A percentile compares a stretch with the other conserved stretches of the same genome.
These are phyloP conservation scores for Augochlorella aurata DNA, from an alignment of 2,888 invertebrate species.

Conservation along the genomic window DNA sequence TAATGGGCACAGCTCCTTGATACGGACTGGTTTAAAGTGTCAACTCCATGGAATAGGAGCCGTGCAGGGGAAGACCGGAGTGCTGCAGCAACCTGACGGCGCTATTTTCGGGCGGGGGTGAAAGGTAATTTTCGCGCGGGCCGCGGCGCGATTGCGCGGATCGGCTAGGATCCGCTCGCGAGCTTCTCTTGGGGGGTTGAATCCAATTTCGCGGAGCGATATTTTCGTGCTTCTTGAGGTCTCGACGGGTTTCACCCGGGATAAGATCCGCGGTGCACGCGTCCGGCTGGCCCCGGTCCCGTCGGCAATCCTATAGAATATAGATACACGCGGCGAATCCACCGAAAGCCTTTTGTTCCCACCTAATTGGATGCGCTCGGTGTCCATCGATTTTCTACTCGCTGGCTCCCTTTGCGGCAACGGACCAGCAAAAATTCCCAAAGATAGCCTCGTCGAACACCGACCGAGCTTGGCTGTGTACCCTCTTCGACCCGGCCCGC, in stretches of 20 bases:
- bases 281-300: not conserved
- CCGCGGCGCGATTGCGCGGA: constrained; percentile 4
- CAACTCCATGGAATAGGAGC: not conserved
- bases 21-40: not conserved
- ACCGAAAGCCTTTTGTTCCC: constrained; percentile 74
- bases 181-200: not conserved
- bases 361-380: constrained; percentile 77
- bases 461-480: not conserved
- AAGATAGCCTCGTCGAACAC: constrained; percentile 1
- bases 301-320: constrained; percentile 17
- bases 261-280: not conserved
- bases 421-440: constrained; percentile 37
- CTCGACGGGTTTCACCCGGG: not conserved
- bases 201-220: not conserved
- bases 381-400: constrained; percentile 73
- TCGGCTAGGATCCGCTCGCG: not conserved
- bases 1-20: no score
- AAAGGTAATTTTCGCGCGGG: constrained; percentile 5
- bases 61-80: not conserved
- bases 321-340: constrained; percentile 24
- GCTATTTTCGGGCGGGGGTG: not conserved
- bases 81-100: not conserved
- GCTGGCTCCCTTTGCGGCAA: not conserved
- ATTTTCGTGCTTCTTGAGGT: constrained; percentile 2
- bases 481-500: not conserved